A percentile compares a stretch with the other conserved stretches of the same genome.
phyloP scores from a whole-genome alignment of 2,888 invertebrate species.

The Eledona agricola region DNA sequence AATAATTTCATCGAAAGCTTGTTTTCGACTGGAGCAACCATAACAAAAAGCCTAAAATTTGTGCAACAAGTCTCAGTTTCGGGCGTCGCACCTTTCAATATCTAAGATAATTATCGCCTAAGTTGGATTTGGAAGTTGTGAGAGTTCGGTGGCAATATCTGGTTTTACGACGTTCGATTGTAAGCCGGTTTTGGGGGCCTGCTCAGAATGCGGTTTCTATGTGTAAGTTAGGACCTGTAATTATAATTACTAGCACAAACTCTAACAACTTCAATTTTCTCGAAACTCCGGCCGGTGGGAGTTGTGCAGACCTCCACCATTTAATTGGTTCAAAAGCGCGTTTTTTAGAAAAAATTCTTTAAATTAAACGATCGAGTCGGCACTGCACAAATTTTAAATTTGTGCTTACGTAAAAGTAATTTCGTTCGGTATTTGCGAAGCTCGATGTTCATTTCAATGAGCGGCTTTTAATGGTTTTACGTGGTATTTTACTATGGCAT shows the following conservation, averaged over 20 bases:
- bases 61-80: conserved; percentile 16
- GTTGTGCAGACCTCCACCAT: conserved; percentile 14
- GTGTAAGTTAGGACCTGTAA: conserved; percentile 52
- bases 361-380: too few relatives aligned
- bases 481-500: not conserved
- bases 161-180: conserved; percentile 50
- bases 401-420: too few relatives aligned
- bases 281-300: conserved; percentile 30
- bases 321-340: conserved; percentile 11
- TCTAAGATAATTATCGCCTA: conserved; percentile 34
- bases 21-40: conserved; percentile 5
- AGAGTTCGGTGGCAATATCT: conserved; percentile 49
- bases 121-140: conserved; percentile 36
- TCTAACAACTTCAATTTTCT: conserved; percentile 38
- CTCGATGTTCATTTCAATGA: conserved; percentile 5
- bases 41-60: too few relatives aligned
- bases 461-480: conserved; percentile 18
- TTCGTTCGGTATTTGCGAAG: too few relatives aligned
- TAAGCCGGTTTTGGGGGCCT: conserved; percentile 40
- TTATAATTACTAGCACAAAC: conserved; percentile 53
- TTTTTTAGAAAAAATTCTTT: too few relatives aligned
- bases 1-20: conserved; percentile 13
- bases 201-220: conserved; percentile 38
- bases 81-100: conserved; percentile 17
- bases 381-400: too few relatives aligned